Evolutionary conservation across 2,113 vertebrate species (phyloP).

Genomic region (Pipra filicauda): DNA sequence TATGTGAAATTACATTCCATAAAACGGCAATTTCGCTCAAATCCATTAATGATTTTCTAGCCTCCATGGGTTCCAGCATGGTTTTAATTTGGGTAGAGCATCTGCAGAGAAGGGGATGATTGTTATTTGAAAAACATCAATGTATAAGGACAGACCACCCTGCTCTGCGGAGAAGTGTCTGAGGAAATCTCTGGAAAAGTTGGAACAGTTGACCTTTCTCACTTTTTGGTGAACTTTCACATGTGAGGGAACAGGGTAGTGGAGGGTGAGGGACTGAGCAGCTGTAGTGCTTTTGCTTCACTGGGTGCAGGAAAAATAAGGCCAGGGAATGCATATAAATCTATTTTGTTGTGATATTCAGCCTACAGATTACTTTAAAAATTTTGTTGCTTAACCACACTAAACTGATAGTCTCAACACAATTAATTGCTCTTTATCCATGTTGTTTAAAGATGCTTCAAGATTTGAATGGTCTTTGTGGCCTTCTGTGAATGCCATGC

Average conservation of each 20-base stretch:
- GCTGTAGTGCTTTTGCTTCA: not conserved
- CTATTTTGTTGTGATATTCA: not conserved
- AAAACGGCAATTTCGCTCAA: constrained; percentile 64
- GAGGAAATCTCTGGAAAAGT: not conserved
- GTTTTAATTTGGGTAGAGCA: constrained; percentile 63
- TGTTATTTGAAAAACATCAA: not conserved
- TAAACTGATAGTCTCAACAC: not conserved
- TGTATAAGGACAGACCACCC: not conserved
- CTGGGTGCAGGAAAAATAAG: not conserved
- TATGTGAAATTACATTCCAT: constrained; percentile 73
- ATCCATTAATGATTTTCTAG: constrained; percentile 61
- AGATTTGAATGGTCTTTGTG: not conserved
- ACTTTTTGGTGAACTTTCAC: not conserved
- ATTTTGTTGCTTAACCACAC: not conserved
- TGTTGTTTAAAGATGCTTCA: not conserved
- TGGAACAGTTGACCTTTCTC: not conserved
- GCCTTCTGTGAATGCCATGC: not conserved
- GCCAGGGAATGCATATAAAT: not conserved
- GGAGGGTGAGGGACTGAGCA: not conserved
- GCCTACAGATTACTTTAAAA: not conserved
- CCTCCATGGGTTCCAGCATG: constrained; percentile 8
- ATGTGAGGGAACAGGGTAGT: not conserved
- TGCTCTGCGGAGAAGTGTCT: not conserved
- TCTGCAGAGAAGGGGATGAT: constrained; percentile 30
- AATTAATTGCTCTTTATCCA: not conserved